These are phyloP conservation scores for Melinaea menophilus DNA, from an alignment of 2,888 invertebrate species.

Conservation along the genomic window DNA sequence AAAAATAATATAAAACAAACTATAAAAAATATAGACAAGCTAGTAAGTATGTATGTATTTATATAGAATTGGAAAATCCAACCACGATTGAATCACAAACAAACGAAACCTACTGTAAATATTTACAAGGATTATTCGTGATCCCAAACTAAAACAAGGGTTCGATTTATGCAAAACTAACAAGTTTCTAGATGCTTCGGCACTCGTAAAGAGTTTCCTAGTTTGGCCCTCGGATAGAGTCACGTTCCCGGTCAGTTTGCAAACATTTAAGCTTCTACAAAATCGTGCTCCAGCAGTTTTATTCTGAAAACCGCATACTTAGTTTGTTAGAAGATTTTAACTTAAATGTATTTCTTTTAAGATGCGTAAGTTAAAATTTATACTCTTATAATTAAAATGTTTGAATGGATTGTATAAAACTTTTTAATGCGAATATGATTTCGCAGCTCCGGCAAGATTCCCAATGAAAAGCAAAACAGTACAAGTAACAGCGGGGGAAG, in stretches of 20 bases:
- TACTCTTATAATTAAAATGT: neutral
- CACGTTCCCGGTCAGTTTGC: slow-evolving; percentile 49
- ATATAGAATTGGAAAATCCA: slow-evolving; percentile 12
- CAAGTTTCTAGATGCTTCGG: slow-evolving; percentile 46
- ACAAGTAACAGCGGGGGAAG: slow-evolving; percentile 88
- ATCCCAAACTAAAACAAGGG: slow-evolving; percentile 32
- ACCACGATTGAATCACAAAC: slow-evolving; percentile 21
- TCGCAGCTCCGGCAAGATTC: slow-evolving; percentile 88
- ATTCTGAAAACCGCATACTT: slow-evolving; percentile 12
- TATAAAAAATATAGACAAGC: no score
- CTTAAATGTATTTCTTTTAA: slow-evolving; percentile 2
- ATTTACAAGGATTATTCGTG: slow-evolving; percentile 26
- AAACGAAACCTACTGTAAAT: slow-evolving; percentile 26
- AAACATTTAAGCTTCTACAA: slow-evolving; percentile 56
- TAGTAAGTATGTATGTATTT: neutral
- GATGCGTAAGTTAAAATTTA: neutral
- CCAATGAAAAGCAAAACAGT: slow-evolving; percentile 89
- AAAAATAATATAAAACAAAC: no score
- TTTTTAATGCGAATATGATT: neutral
- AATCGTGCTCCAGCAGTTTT: slow-evolving; percentile 26
- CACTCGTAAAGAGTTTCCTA: slow-evolving; percentile 45
- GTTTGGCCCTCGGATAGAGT: slow-evolving; percentile 39
- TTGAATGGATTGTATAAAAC: neutral
- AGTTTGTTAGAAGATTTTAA: slow-evolving; percentile 9
- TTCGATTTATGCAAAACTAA: slow-evolving; percentile 44